A percentile compares a stretch with the other conserved stretches of the same genome.
These are phyloP conservation scores for Spodoptera littoralis DNA, from an alignment of 2,888 invertebrate genomes.

Conservation along the genomic window DNA sequence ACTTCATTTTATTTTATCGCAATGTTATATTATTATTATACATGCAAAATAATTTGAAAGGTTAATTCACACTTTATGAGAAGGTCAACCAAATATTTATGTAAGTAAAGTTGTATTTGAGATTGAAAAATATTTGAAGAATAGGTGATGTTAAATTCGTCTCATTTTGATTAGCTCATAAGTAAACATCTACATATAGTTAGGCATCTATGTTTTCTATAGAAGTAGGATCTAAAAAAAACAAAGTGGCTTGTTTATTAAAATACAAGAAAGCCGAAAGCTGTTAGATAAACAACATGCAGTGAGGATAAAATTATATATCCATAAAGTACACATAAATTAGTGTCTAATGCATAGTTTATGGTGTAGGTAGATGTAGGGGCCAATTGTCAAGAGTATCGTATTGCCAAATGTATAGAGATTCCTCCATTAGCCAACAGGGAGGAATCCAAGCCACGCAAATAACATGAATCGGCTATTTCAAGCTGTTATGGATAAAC, in stretches of 20 bases:
- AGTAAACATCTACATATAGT: constrained; percentile 32
- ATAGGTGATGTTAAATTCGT: background rate
- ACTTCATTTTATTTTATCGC: constrained; percentile 1
- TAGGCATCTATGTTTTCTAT: constrained; percentile 45
- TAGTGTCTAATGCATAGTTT: constrained; percentile 53
- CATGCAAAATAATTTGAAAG: constrained; percentile 42
- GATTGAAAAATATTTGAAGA: constrained; percentile 4
- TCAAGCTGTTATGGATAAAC: constrained; percentile 26
- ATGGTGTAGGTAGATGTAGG: constrained; percentile 40
- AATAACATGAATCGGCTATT: constrained; percentile 39
- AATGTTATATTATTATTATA: constrained; percentile 21
- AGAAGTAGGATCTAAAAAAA: constrained; percentile 30
- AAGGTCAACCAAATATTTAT: constrained; percentile 36
- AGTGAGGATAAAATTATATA: constrained; percentile 55
- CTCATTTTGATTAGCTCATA: background rate
- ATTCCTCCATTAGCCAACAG: constrained; percentile 27
- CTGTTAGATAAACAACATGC: constrained; percentile 70
- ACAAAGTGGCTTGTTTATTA: constrained; percentile 34
- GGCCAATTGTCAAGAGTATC: constrained; percentile 63
- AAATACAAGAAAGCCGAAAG: constrained; percentile 65
- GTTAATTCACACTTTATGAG: constrained; percentile 52
- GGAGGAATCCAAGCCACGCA: constrained; percentile 24
- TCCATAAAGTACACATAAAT: constrained; percentile 56
- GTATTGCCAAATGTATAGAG: constrained; percentile 18
- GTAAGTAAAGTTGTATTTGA: constrained; percentile 16